A percentile compares a stretch with the other conserved stretches of the same genome.
These are phyloP conservation scores for Pachypsylla venusta DNA, from an alignment of 1,140 invertebrate species.

Conservation along the genomic window DNA sequence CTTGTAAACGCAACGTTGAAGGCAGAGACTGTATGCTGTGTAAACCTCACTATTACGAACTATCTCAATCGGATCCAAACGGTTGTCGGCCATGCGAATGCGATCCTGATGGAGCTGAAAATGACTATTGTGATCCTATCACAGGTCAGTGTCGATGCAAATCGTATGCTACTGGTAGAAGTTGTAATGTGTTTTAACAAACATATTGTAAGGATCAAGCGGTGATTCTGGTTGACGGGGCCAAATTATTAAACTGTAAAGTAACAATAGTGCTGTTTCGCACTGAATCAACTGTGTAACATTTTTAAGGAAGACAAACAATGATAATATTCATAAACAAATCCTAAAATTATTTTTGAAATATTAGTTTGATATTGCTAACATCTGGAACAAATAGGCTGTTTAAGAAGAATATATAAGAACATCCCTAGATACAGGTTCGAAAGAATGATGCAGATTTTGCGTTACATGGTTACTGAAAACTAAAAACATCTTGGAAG, in stretches of 20 bases:
- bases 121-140: slow-evolving; percentile 75
- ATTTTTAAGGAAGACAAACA: no score
- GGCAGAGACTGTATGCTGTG: slow-evolving; percentile 89
- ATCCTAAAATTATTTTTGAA: no score
- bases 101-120: slow-evolving; percentile 71
- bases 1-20: slow-evolving; percentile 79
- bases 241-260: slow-evolving; percentile 52
- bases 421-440: no score
- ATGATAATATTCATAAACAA: no score
- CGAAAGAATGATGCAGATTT: no score
- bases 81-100: slow-evolving; percentile 91
- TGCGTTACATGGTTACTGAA: no score
- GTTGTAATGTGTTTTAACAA: slow-evolving; percentile 73
- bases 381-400: no score
- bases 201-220: slow-evolving; percentile 74
- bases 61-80: slow-evolving; percentile 60
- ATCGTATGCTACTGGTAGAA: slow-evolving; percentile 66
- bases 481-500: no score
- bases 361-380: no score
- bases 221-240: slow-evolving; percentile 81
- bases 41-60: slow-evolving; percentile 68
- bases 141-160: slow-evolving; percentile 85
- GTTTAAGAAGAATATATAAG: no score
- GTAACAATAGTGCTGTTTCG: no score
- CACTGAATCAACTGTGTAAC: no score